Evolutionary conservation across 2,888 invertebrate genomes (phyloP), one percentile per base, ranked within the genome.

Genomic region (Adelognathus sp.): DNA sequence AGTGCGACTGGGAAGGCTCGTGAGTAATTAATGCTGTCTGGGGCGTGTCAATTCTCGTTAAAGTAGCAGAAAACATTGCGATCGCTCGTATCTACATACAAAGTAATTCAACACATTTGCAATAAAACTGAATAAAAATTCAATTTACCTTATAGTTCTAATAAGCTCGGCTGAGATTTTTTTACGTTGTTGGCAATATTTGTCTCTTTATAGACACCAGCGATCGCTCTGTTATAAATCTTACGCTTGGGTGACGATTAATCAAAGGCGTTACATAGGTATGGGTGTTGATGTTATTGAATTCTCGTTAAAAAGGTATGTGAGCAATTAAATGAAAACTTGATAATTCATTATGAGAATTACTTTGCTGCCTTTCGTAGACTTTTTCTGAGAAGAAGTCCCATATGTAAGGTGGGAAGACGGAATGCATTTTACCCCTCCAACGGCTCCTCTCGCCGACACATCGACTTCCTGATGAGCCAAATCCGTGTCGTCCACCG

Each of bases 401-500:
- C 87, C 87, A 83, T 90, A 91, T 82, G 87, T 84, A 82, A 89
- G 84, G 76, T 90, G 89, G 82, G 90, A 87, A 86, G 89, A 87
- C 84, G 89, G 88, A 86, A 90, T 87, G 84, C 90, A 90, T 84
- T 90, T 90, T 77, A 89, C 86, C 84, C 88, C 85, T 83, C 89
- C 88, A 61, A 88, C 82, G 60, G 88, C 86, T 79, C 85, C 84
- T 76, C 93, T 90, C 92, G 93, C 85, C 88, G 91, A 83, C 92
- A 93, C 86, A 89, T 92, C 84, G 87, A 88, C 82, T 88, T 87
- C 91, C 82, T 92, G 93, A 86, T 90, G 89, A 27, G 92, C 86
- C 54, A 70, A 69, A 4, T 93, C 93, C 52, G 92, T 91, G 66
- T 94, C 94, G 79, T 94, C 94, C 14, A 77, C 76, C 33, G 84